Conservation (phyloP, 2,797 vertebrate species). For the Lithobates pipiens region DNA sequence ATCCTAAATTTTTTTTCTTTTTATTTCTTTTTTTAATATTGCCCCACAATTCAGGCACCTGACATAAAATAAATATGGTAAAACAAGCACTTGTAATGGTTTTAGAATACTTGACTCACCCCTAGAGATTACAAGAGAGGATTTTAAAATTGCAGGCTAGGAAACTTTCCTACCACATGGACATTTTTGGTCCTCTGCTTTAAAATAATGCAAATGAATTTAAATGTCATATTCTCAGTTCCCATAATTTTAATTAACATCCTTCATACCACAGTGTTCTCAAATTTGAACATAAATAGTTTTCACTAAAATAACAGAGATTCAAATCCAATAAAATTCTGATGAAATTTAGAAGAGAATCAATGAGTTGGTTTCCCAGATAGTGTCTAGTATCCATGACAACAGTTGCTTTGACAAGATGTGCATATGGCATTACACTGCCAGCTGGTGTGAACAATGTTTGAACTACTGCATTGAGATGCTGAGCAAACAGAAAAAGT, state of each 20-base stretch:
- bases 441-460: conserved; percentile 99
- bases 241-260: neutral
- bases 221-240: neutral
- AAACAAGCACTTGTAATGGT: conserved; percentile 37
- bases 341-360: conserved; percentile 87
- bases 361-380: conserved; percentile 89
- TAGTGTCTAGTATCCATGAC: conserved; percentile 99
- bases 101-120: neutral
- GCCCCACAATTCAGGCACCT: no score
- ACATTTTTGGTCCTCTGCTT: neutral
- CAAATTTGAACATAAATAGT: neutral
- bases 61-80: no score
- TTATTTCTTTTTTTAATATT: no score
- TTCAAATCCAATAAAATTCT: conserved; percentile 81
- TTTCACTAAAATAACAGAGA: conserved; percentile 69
- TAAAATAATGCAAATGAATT: neutral
- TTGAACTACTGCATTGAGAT: conserved; percentile 99
- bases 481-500: conserved; percentile 99
- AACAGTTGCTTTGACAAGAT: conserved; percentile 99
- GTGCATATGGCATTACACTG: conserved; percentile 98
- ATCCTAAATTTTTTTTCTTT: no score
- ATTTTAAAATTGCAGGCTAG: no score
- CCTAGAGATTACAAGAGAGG: neutral
- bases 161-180: neutral
- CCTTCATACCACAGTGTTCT: neutral